Conservation (phyloP, 2,113 vertebrate genomes). For the Caracal caracal region DNA sequence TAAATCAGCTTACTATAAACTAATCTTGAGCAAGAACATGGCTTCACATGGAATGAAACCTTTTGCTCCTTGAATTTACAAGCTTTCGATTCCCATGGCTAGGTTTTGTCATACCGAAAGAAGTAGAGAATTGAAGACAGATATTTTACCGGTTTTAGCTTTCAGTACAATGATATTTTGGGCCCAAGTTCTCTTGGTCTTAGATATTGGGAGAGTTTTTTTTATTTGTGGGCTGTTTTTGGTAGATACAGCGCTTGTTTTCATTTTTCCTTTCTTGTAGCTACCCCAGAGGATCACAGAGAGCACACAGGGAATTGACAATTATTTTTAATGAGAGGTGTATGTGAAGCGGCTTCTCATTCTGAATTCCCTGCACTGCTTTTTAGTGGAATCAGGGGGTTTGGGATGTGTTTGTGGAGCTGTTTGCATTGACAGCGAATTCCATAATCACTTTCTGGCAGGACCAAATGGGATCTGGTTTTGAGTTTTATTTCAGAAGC, state of each 20-base stretch:
- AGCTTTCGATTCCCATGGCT: not conserved
- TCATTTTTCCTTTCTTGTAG: conserved; percentile 60
- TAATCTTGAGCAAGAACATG: not conserved
- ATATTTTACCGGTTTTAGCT: not conserved
- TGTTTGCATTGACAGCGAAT: conserved; percentile 30
- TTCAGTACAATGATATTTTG: conserved; percentile 48
- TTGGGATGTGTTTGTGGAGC: conserved; percentile 32
- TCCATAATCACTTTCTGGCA: conserved; percentile 54
- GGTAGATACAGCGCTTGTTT: conserved; percentile 44
- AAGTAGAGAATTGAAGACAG: not conserved
- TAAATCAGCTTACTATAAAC: not conserved
- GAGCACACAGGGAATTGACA: conserved; percentile 52
- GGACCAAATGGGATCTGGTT: not conserved
- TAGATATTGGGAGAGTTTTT: conserved; percentile 36
- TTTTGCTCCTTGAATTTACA: not conserved
- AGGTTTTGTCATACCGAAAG: not conserved
- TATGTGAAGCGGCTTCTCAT: not conserved
- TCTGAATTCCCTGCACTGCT: conserved; percentile 31
- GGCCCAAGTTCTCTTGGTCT: conserved; percentile 16
- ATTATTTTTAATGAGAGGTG: conserved; percentile 77
- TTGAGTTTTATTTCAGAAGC: conserved; percentile 54
- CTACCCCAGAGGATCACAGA: conserved; percentile 42
- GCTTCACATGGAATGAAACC: not conserved
- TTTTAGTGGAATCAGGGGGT: conserved; percentile 33
- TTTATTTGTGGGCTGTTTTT: conserved; percentile 41